Base-by-base conservation (phyloP, 2,113 vertebrate species). In the Halcyon senegalensis region DNA sequence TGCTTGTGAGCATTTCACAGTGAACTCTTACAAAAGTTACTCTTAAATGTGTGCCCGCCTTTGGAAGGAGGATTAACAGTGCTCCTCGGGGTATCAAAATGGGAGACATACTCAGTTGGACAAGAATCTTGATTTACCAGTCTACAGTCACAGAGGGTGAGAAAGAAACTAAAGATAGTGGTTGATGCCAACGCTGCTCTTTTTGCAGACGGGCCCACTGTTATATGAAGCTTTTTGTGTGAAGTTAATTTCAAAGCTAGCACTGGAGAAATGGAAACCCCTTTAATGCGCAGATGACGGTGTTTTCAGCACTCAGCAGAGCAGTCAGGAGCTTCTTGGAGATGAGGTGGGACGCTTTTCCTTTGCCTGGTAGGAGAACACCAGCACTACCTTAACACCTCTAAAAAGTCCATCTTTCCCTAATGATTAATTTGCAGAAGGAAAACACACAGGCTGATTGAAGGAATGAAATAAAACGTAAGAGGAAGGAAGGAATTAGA, bases 61-160 rank as follows among this genome's bases (percentile, higher is more conserved):
- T 72, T 75, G 85, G 87, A 95, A 85, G 77, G 62, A 66, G 91
- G 88, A 93, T 96, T 91, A 86, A 75, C 89, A 95, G 84, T 95
- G 60, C 74, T 94, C 68, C 44, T 63, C 37, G 75, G 74, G 88
- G n/a, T 67, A 70, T 76, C 79, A 81, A 93, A 94, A 94, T 50
- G 68, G 74, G 66, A 88, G 18, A 60, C n/a, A 46, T 87, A 90
- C 66, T 73, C 77, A 94, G 66, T 3, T 82, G 75, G 59, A 84
- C 37, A 80, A 70, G 87, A 85, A 94, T 96, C 53, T 82, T 84
- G 77, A 81, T 75, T 53, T 73, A 78, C 66, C 43, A 50, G 37
- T 72, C 48, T 63, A 48, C 60, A 60, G 50, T 74, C 60, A 25
- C 28, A 79, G 68, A 79, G 90, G 39, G 31, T 90, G 39, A 77